These are phyloP conservation scores for Paedocypris micromegethes DNA, from an alignment of 2,797 vertebrate species.

Conservation along the genomic window DNA sequence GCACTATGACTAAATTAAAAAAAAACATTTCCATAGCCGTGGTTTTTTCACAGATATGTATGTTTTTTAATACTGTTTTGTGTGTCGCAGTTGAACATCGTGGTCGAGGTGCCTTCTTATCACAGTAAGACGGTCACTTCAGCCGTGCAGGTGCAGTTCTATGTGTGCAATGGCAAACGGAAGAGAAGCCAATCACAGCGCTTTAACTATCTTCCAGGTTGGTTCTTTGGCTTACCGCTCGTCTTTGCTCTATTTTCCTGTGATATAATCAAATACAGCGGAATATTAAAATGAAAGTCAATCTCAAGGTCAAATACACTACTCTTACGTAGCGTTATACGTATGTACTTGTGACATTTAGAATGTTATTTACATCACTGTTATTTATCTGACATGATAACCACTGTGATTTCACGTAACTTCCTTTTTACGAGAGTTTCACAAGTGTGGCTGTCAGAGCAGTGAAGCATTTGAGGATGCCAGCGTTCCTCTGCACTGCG, in stretches of 20 bases:
- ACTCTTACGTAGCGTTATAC: no score
- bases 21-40: no score
- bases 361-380: background rate
- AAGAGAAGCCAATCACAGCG: slow-evolving; percentile 98
- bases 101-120: slow-evolving; percentile 94
- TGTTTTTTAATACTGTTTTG: slow-evolving; percentile 21
- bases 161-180: slow-evolving; percentile 96
- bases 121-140: slow-evolving; percentile 88
- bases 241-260: background rate
- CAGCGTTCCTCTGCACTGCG: slow-evolving; percentile 51
- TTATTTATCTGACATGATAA: no score
- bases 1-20: no score
- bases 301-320: no score
- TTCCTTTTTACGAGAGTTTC: slow-evolving; percentile 12
- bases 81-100: slow-evolving; percentile 76
- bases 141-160: slow-evolving; percentile 94
- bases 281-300: no score
- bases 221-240: background rate
- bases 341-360: no score
- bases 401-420: slow-evolving; percentile 13
- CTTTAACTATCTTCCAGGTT: slow-evolving; percentile 97
- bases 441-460: slow-evolving; percentile 22
- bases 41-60: background rate
- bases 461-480: slow-evolving; percentile 43
- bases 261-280: background rate